These are phyloP conservation scores for Styela plicata DNA, from an alignment of 23 tunicate species.

Conservation along the genomic window DNA sequence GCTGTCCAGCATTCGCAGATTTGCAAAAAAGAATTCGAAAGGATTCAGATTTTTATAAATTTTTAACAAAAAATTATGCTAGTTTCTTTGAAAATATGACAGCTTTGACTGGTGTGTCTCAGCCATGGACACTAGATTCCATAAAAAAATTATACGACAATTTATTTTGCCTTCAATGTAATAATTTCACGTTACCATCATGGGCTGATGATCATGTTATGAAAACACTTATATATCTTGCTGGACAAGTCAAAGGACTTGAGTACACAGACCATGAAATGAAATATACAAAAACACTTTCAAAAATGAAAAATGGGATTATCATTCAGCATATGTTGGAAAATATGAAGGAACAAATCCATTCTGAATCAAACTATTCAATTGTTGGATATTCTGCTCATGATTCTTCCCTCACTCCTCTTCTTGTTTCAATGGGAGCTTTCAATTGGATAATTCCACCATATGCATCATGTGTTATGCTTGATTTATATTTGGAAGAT, in stretches of 20 bases:
- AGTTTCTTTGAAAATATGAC: not conserved
- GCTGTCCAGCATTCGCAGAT: not conserved
- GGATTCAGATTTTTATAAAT: not conserved
- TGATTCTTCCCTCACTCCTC: not conserved
- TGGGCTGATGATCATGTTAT: slow-evolving; percentile 8
- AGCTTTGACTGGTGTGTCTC: not conserved
- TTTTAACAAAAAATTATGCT: not conserved
- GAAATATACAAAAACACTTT: slow-evolving; percentile 21
- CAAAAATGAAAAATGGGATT: slow-evolving; percentile 13
- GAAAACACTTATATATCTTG: slow-evolving; percentile 3
- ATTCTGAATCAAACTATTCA: not conserved
- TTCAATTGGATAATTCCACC: slow-evolving; percentile 19
- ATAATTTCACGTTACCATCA: slow-evolving; percentile 6
- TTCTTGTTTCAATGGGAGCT: slow-evolving; percentile 15
- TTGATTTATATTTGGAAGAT: slow-evolving; percentile 5
- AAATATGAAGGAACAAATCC: not conserved
- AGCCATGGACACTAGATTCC: not conserved
- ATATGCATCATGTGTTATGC: slow-evolving; percentile 25
- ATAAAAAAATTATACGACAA: not conserved
- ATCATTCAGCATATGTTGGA: not conserved
- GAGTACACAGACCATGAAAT: slow-evolving; percentile 1
- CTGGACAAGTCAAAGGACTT: not conserved
- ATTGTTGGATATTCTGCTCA: slow-evolving; percentile 21
- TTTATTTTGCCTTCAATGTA: not conserved
- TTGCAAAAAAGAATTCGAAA: not conserved